Conservation (phyloP, 2,797 vertebrate genomes). For the Labroides dimidiatus region DNA sequence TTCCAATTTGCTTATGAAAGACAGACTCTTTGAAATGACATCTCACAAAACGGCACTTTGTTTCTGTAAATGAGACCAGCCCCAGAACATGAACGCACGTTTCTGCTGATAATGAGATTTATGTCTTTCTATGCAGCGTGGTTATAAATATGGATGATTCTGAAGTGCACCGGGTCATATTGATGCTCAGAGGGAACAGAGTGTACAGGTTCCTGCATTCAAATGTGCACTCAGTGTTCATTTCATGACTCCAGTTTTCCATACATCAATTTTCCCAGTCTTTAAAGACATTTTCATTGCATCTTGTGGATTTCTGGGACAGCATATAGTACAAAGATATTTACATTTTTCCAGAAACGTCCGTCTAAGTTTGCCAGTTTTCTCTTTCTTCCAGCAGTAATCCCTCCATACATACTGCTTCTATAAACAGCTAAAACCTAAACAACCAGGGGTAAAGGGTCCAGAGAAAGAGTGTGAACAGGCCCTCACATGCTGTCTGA, state of each 20-base stretch:
- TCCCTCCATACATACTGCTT: constrained; percentile 39
- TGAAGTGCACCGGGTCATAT: background rate
- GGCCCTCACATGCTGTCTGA: constrained; percentile 33
- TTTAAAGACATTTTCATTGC: background rate
- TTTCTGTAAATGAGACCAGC: background rate
- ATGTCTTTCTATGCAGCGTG: constrained; percentile 2
- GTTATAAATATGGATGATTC: constrained; percentile 20
- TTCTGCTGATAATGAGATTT: background rate
- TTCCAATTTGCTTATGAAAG: constrained; percentile 21
- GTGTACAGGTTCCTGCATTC: constrained; percentile 1
- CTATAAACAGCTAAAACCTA: constrained; percentile 56
- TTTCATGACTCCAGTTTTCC: background rate
- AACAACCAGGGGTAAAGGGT: constrained; percentile 43
- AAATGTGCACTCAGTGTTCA: background rate
- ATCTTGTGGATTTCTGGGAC: background rate
- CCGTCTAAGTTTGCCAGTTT: constrained; percentile 1
- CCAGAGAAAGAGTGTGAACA: constrained; percentile 25
- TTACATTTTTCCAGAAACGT: constrained; percentile 27
- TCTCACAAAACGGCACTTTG: no score
- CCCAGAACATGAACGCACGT: background rate
- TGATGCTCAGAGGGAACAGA: background rate
- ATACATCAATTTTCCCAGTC: background rate
- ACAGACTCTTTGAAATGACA: constrained; percentile 7
- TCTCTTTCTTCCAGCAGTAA: constrained; percentile 16
- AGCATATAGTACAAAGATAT: background rate